Evolutionary conservation across 2,113 vertebrate species (phyloP).

Genomic region (Mohoua ochrocephala): DNA sequence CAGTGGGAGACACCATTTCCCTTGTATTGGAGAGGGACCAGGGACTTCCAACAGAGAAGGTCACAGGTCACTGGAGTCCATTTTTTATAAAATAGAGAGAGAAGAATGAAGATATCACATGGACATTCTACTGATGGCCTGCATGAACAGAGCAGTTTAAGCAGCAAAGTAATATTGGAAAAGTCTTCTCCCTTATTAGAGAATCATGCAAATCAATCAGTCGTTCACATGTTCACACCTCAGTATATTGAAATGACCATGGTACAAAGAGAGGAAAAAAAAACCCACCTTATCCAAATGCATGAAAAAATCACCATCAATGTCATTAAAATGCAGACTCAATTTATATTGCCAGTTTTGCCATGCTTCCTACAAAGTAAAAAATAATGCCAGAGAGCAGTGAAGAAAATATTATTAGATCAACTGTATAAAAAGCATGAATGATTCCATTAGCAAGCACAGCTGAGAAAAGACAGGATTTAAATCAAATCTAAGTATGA

Average conservation of each 20-base stretch:
- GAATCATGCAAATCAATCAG: background rate
- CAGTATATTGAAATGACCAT: background rate
- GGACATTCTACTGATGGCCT: background rate
- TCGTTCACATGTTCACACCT: background rate
- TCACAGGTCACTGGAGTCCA: background rate
- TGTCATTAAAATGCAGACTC: slow-evolving; percentile 24
- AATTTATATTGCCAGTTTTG: slow-evolving; percentile 11
- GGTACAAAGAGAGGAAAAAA: background rate
- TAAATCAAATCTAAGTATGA: slow-evolving; percentile 51
- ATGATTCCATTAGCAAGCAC: slow-evolving; percentile 51
- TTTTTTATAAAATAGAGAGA: background rate
- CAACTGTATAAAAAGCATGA: slow-evolving; percentile 51
- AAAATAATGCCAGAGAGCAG: slow-evolving; percentile 29
- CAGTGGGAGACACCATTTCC: background rate
- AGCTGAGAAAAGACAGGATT: slow-evolving; percentile 49
- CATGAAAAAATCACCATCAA: background rate
- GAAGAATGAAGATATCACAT: background rate
- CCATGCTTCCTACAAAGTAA: slow-evolving; percentile 7
- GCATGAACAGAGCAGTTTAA: background rate
- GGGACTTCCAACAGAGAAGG: background rate
- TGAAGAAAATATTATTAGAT: slow-evolving; percentile 51
- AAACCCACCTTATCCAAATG: background rate
- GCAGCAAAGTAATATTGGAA: background rate
- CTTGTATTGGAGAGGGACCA: background rate
- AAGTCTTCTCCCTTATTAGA: background rate